These are phyloP conservation scores for Acanthis flammea DNA, from an alignment of 2,797 vertebrate genomes.

Conservation along the genomic window DNA sequence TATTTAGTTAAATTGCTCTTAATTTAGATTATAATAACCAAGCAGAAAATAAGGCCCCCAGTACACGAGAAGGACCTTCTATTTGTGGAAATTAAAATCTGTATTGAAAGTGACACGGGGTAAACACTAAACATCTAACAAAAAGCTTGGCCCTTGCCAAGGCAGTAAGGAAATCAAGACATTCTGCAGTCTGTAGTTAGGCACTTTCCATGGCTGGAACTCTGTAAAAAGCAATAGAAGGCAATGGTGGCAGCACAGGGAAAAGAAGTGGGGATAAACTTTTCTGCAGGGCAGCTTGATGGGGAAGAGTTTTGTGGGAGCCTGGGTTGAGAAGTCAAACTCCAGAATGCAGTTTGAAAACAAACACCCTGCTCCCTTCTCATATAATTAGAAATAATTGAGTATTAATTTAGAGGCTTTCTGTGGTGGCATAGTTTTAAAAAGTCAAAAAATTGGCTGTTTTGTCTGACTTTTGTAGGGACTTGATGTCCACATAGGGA, in stretches of 20 bases:
- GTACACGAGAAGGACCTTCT: neutral
- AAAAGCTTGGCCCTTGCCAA: neutral
- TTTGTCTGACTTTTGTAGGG: neutral
- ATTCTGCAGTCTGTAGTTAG: neutral
- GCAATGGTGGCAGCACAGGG: neutral
- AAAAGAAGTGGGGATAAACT: neutral
- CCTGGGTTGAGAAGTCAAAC: neutral
- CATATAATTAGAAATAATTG: neutral
- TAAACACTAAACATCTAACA: neutral
- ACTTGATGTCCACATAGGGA: fast-evolving
- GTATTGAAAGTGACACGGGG: neutral
- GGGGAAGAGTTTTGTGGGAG: neutral
- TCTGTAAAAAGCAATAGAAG: neutral
- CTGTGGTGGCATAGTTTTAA: neutral
- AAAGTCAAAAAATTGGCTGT: neutral
- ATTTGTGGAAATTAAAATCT: neutral
- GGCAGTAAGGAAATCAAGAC: neutral
- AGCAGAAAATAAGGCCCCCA: neutral
- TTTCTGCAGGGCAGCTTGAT: neutral
- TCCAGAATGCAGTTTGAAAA: neutral
- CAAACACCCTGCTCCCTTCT: neutral
- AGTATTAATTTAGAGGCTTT: neutral
- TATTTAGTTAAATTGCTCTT: neutral
- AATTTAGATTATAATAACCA: neutral
- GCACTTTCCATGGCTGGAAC: neutral